Evolutionary conservation across 92 coral and sea anemone genomes (phyloP).

Genomic region (Porites cylindrica): DNA sequence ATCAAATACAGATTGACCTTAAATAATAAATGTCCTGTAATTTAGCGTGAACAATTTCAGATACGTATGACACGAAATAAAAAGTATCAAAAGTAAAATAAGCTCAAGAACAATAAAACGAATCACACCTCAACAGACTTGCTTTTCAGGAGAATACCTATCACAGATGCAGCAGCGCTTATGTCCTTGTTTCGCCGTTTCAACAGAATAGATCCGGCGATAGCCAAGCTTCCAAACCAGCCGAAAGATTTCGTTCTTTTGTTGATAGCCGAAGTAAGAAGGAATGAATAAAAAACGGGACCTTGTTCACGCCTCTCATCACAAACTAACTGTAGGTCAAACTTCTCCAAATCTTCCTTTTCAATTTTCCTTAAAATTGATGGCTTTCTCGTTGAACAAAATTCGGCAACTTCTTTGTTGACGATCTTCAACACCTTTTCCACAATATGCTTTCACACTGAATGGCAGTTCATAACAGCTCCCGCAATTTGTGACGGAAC

Average conservation of each 20-base stretch:
- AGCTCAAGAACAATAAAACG: too few species aligned
- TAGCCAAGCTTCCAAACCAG: constrained; percentile 57
- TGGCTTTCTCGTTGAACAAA: constrained; percentile 45
- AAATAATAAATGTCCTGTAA: too few species aligned
- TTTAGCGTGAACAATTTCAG: too few species aligned
- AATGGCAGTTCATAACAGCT: constrained; percentile 64
- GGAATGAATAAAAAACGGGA: constrained; percentile 69
- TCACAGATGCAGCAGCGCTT: constrained; percentile 62
- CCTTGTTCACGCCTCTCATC: constrained; percentile 75
- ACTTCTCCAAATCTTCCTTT: too few species aligned
- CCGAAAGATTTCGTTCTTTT: constrained; percentile 26
- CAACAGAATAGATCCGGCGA: constrained; percentile 62
- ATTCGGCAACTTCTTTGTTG: constrained; percentile 43
- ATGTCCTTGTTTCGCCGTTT: constrained; percentile 32
- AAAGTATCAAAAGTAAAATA: too few species aligned
- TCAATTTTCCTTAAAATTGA: too few species aligned
- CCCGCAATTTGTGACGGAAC: constrained; percentile 58
- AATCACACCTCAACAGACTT: constrained; percentile 45
- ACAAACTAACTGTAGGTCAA: too few species aligned
- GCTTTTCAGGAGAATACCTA: constrained; percentile 67
- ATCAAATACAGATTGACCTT: too few species aligned
- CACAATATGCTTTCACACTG: constrained; percentile 41
- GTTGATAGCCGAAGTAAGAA: constrained; percentile 50
- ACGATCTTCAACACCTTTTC: constrained; percentile 43
- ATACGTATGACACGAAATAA: too few species aligned